Evolutionary conservation across 2,888 invertebrate genomes (phyloP), one percentile per base, ranked within the genome.

Genomic region (Ypsolopha scabrella): DNA sequence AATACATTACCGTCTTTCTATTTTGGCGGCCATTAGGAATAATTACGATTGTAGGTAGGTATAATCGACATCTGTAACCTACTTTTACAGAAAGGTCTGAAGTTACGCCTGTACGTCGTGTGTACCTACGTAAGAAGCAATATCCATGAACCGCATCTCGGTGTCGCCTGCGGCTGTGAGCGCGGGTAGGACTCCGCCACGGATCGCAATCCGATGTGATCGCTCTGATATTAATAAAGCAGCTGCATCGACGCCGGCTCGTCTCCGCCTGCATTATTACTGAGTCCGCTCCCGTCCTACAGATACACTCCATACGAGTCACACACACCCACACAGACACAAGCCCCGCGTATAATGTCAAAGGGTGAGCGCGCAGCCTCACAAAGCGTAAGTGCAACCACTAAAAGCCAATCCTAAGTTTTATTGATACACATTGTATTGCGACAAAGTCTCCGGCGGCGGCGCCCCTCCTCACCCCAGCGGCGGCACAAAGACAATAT

Each of bases 361-460:
- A 85, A 85, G 85, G 85, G 83, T 83, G 81, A 83, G 78, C 82
- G 64, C 75, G 81, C 78, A 79, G 85, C 81, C 77, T 81, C 85
- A 83, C 83, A 85, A 85, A 85, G 83, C 85, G 86, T 86, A 85
- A 86, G 87, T 86, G 85, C 86, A 85, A 85, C 86, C 86, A 85
- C 86, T 86, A 87, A 87, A 87, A 87, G 86, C 86, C 86, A 86
- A 87, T 86, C 85, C 86, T 85, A 86, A 86, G 86, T 87, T 87
- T 87, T 87, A 86, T 86, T 86, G 86, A 86, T 86, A 87, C 86
- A 86, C 86, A 86, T 86, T 86, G 85, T 86, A 86, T 86, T 86
- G 87, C 85, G 86, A 87, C 86, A 86, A 85, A 85, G 86, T 86
- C 85, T 83, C 82, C 75, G 80, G 69, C 78, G 79, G 61, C 75